Evolutionary conservation across 2,888 invertebrate species (phyloP).

Genomic region (Steinernema carpocapsae): DNA sequence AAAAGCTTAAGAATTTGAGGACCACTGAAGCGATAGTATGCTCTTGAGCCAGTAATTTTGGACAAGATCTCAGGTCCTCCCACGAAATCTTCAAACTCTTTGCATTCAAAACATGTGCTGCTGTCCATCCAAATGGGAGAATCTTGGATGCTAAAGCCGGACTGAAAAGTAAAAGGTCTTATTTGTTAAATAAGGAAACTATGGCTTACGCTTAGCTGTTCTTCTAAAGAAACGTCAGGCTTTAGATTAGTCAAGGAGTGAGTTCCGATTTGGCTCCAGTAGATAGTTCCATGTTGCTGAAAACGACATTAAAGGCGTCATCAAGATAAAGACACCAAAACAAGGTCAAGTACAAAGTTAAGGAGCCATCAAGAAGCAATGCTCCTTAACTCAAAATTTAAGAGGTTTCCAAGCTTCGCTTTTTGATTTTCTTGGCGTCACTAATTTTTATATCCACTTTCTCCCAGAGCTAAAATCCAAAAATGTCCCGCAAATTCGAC

Average conservation of each 20-base stretch:
- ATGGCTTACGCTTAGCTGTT: constrained; percentile 77
- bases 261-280: constrained; percentile 83
- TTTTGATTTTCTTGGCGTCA: no score
- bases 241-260: constrained; percentile 77
- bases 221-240: constrained; percentile 80
- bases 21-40: constrained; percentile 88
- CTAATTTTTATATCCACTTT: no score
- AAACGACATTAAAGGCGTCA: constrained; percentile 15
- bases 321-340: no score
- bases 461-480: no score
- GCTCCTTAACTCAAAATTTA: no score
- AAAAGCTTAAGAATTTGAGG: constrained; percentile 88
- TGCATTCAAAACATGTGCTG: constrained; percentile 80
- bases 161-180: constrained; percentile 55
- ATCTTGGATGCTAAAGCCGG: constrained; percentile 79
- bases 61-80: constrained; percentile 78
- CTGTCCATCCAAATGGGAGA: constrained; percentile 97
- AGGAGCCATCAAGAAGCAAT: no score
- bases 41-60: constrained; percentile 79
- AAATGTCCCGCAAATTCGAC: no score
- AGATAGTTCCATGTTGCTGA: constrained; percentile 95
- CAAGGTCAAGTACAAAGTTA: no score
- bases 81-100: constrained; percentile 79
- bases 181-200: background rate
- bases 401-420: no score